Base-by-base conservation (phyloP, 2,888 invertebrate species). In the Oasisia sp. region DNA sequence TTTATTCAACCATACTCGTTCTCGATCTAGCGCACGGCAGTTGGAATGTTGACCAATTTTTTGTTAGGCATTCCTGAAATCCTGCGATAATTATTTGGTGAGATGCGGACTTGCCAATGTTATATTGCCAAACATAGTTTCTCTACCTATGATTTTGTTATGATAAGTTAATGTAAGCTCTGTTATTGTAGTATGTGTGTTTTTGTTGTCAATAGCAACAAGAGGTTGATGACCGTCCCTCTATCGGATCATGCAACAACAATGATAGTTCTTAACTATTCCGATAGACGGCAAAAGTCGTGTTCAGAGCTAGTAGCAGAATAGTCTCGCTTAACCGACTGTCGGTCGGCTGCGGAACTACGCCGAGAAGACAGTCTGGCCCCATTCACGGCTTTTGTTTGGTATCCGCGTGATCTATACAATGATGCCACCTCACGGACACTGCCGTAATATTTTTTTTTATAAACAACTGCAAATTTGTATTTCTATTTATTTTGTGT, bases 101-200 rank as follows among this genome's bases (percentile, higher is more conserved):
- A 74, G 74, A 74, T n/a, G 74, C 14, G 27, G 74, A 74, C 74
- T 74, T 74, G 74, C 27, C 27, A 74, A 74, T 74, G 7, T 74
- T 19, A 27, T 7, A 19, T 27, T 74, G 14, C 74, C 74, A 74
- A 74, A 74, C 27, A 27, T 27, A 74, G 7, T 74, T 19, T 7
- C n/a, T 74, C 0, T 27, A 74, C 74, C 74, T 74, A 74, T 74
- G 27, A 74, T n/a, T 74, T n/a, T 11, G n/a, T 19, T 74, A 0
- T 74, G 74, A 27, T 74, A 74, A 74, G n/a, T 74, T 74, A 74
- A 74, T 74, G 74, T 74, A 74, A 74, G n/a, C 74, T 27, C 74
- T 74, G 74, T 74, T 74, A 74, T 27, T 74, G 74, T n/a, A 74
- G 14, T n/a, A 74, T 74, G 14, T 74, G 74, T 74, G 1, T 74